Evolutionary conservation across 2,113 vertebrate genomes (phyloP).

Genomic region (Phocoena phocoena): DNA sequence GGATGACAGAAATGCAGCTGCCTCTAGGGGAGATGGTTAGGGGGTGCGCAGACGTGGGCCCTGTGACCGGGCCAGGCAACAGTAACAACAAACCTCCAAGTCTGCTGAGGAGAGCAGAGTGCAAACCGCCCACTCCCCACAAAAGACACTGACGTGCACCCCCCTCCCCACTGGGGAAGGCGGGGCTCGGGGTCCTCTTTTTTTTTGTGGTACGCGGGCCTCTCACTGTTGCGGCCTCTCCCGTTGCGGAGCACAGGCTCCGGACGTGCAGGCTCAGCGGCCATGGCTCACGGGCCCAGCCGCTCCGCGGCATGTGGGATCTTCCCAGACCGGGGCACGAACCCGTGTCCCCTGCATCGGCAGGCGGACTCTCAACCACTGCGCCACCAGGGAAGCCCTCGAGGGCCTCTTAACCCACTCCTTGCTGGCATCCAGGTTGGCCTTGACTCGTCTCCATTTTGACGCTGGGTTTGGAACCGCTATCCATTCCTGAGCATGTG

Average conservation of each 20-base stretch:
- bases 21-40: too few species aligned
- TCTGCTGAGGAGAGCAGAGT: neutral
- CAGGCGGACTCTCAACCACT: too few species aligned
- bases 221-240: too few species aligned
- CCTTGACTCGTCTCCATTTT: neutral
- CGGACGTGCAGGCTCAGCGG: too few species aligned
- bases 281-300: too few species aligned
- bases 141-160: fast-evolving
- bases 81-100: neutral
- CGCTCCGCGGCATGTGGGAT: too few species aligned
- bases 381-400: neutral
- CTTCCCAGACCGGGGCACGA: too few species aligned
- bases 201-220: too few species aligned
- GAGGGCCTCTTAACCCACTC: neutral
- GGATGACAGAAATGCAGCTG: neutral
- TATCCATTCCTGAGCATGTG: neutral
- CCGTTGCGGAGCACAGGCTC: too few species aligned
- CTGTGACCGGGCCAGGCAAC: too few species aligned
- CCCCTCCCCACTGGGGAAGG: neutral
- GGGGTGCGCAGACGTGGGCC: too few species aligned
- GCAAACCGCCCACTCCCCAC: neutral
- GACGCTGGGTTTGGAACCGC: neutral
- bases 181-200: neutral
- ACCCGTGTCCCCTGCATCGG: too few species aligned
- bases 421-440: neutral